phyloP scores from a whole-genome alignment of 2,888 invertebrate species.

The Cataglyphis altisquamis region DNA sequence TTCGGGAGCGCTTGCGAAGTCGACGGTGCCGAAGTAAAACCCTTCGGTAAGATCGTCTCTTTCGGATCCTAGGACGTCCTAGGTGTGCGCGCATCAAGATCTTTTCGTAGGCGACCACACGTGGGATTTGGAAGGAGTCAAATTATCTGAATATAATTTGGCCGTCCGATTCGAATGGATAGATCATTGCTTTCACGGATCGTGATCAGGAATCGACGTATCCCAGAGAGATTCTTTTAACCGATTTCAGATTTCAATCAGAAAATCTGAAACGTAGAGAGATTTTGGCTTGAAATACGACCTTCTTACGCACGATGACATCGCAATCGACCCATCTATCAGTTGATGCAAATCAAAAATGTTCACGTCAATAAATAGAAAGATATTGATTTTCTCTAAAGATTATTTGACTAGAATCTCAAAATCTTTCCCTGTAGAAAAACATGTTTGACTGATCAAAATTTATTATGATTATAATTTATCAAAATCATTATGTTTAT shows the following conservation, averaged over 20 bases:
- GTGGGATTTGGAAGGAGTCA: constrained; percentile 27
- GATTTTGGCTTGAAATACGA: constrained; percentile 1
- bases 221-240: constrained; percentile 26
- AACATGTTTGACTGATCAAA: background rate
- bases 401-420: background rate
- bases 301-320: constrained; percentile 11
- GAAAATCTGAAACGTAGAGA: constrained; percentile 37
- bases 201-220: constrained; percentile 14
- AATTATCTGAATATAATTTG: constrained; percentile 56
- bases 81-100: constrained; percentile 3
- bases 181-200: constrained; percentile 7
- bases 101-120: constrained; percentile 32
- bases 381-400: constrained; percentile 9
- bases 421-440: background rate
- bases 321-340: constrained; percentile 23
- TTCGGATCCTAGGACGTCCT: background rate
- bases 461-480: background rate
- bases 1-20: constrained; percentile 63
- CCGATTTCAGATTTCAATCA: constrained; percentile 46
- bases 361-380: background rate
- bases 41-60: constrained; percentile 40
- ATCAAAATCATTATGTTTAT: background rate
- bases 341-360: constrained; percentile 21
- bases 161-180: background rate
- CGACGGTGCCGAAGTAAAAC: constrained; percentile 58